These are phyloP conservation scores for Gasteruption jaculator DNA, from an alignment of 2,888 invertebrate species.

Conservation along the genomic window DNA sequence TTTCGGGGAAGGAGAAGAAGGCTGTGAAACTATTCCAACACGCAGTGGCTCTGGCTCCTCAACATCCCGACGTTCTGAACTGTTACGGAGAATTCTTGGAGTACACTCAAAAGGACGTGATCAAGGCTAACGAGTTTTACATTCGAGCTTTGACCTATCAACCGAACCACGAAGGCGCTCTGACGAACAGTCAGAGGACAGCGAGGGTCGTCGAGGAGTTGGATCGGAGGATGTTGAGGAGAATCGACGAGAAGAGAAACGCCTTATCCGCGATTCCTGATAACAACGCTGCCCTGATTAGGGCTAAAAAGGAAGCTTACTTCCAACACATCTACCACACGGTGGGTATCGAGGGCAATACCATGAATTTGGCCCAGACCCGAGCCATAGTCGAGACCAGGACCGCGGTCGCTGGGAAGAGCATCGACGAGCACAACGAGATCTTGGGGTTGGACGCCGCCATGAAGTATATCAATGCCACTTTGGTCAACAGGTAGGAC, in stretches of 20 bases:
- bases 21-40: constrained; percentile 85
- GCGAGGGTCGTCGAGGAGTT: constrained; percentile 85
- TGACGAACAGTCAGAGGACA: constrained; percentile 78
- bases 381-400: constrained; percentile 88
- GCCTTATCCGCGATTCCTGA: constrained; percentile 78
- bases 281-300: constrained; percentile 71
- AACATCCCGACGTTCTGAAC: constrained; percentile 87
- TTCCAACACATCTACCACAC: constrained; percentile 96
- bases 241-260: constrained; percentile 82
- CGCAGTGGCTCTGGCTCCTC: constrained; percentile 85
- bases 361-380: constrained; percentile 90
- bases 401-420: constrained; percentile 82
- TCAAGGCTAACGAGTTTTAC: constrained; percentile 88
- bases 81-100: constrained; percentile 93
- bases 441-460: constrained; percentile 92
- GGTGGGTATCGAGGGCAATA: constrained; percentile 96
- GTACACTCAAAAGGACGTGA: constrained; percentile 75
- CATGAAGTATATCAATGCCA: constrained; percentile 86
- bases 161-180: constrained; percentile 77
- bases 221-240: constrained; percentile 70
- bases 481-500: constrained; percentile 63
- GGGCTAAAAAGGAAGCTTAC: constrained; percentile 92
- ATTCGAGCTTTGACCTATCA: constrained; percentile 77
- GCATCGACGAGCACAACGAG: constrained; percentile 95
- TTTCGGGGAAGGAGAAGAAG: constrained; percentile 77